Conservation (phyloP, 2,888 invertebrate genomes). For the Drosophila seclusa region DNA sequence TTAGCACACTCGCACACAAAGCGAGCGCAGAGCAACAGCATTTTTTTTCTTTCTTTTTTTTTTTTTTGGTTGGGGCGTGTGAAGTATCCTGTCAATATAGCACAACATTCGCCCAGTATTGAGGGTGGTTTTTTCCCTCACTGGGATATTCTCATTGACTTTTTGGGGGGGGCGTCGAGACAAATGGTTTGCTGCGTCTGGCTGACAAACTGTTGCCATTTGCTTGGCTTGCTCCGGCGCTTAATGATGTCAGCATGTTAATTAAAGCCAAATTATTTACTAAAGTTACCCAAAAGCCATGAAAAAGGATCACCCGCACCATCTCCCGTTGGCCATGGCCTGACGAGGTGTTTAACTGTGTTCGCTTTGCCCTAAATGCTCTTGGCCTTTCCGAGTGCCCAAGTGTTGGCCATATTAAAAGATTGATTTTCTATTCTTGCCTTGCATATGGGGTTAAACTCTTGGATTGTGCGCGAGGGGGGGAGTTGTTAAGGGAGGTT, state of each 20-base stretch:
- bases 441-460: slow-evolving; percentile 25
- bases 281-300: slow-evolving; percentile 53
- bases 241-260: slow-evolving; percentile 82
- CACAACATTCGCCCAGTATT: slow-evolving; percentile 28
- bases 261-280: slow-evolving; percentile 84
- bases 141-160: neutral
- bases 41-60: neutral
- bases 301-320: neutral
- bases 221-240: slow-evolving; percentile 42
- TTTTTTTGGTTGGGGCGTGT: neutral
- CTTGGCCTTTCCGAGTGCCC: slow-evolving; percentile 38
- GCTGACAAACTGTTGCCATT: slow-evolving; percentile 77
- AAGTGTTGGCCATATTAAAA: slow-evolving; percentile 43
- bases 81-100: slow-evolving; percentile 55
- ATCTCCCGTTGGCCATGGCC: neutral
- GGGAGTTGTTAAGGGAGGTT: neutral
- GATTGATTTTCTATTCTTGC: slow-evolving; percentile 17
- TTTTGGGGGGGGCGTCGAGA: slow-evolving; percentile 46
- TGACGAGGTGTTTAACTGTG: slow-evolving; percentile 36
- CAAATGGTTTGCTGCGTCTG: slow-evolving; percentile 63
- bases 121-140: slow-evolving; percentile 22
- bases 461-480: neutral
- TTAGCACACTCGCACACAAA: slow-evolving; percentile 49
- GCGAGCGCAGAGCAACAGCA: slow-evolving; percentile 19
- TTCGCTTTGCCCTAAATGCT: slow-evolving; percentile 31